Conservation (phyloP, 2,888 invertebrate genomes). For the Catocala nupta region DNA sequence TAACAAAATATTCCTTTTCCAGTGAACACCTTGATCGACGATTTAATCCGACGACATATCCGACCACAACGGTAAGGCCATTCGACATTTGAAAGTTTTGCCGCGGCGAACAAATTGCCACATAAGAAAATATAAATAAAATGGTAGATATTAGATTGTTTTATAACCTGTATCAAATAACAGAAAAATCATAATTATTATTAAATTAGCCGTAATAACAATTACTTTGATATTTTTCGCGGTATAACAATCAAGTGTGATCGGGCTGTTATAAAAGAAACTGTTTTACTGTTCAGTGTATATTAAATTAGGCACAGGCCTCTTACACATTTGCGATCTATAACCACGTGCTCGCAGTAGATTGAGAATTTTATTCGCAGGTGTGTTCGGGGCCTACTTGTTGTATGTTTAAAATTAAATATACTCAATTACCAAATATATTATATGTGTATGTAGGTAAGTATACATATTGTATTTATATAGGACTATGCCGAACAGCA, state of each 20-base stretch:
- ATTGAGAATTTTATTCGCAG: constrained; percentile 8
- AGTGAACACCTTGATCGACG: constrained; percentile 51
- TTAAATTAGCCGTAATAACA: neutral
- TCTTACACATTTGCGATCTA: constrained; percentile 31
- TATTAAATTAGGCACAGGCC: constrained; percentile 37
- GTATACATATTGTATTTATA: constrained; percentile 23
- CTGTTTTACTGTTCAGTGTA: constrained; percentile 42
- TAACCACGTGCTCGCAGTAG: constrained; percentile 18
- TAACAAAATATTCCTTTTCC: constrained; percentile 37
- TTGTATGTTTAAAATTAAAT: constrained; percentile 42
- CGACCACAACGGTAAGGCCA: constrained; percentile 38
- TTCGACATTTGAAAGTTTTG: constrained; percentile 24
- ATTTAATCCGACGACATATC: constrained; percentile 63
- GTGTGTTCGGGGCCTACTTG: constrained; percentile 29
- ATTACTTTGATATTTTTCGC: neutral
- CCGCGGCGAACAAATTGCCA: constrained; percentile 8
- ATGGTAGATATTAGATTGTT: neutral
- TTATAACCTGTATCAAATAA: neutral
- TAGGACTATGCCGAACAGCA: constrained; percentile 1
- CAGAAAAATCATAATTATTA: neutral
- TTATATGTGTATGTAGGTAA: constrained; percentile 21
- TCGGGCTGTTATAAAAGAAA: constrained; percentile 23
- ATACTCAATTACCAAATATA: constrained; percentile 49
- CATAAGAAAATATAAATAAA: constrained; percentile 1
- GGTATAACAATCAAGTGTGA: constrained; percentile 31